Evolutionary conservation across 2,113 vertebrate species (phyloP).

Genomic region (Syngnathus floridae): DNA sequence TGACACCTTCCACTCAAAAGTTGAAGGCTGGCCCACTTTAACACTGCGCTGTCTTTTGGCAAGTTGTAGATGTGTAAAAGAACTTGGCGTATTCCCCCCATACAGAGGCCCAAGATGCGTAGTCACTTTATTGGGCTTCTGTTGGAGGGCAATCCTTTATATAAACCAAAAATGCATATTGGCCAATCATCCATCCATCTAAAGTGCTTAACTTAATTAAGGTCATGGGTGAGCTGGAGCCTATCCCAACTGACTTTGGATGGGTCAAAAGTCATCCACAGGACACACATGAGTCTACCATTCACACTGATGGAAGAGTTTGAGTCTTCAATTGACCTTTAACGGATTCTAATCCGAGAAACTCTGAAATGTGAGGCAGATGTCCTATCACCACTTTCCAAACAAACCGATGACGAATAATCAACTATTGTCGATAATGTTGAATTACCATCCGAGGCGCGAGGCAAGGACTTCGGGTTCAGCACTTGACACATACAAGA

Average conservation of each 20-base stretch:
- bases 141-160: background rate
- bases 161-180: background rate
- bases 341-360: too few relatives aligned
- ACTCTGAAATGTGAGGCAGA: too few relatives aligned
- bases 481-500: background rate
- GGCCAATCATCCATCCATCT: background rate
- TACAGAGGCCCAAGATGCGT: background rate
- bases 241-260: background rate
- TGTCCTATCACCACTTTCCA: background rate
- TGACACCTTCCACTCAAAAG: conserved; percentile 23
- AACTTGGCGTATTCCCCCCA: background rate
- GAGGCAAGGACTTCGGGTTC: background rate
- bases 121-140: background rate
- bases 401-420: background rate
- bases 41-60: background rate
- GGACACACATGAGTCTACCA: too few relatives aligned
- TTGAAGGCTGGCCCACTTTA: conserved; percentile 7
- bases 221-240: too few relatives aligned
- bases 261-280: too few relatives aligned
- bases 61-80: background rate
- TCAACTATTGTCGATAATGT: background rate
- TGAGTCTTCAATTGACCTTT: background rate
- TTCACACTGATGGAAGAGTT: too few relatives aligned
- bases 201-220: too few relatives aligned
- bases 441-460: background rate